A percentile compares a stretch with the other conserved stretches of the same genome.
phyloP scores from a whole-genome alignment of 2,113 vertebrate species.

The Cavia aperea region DNA sequence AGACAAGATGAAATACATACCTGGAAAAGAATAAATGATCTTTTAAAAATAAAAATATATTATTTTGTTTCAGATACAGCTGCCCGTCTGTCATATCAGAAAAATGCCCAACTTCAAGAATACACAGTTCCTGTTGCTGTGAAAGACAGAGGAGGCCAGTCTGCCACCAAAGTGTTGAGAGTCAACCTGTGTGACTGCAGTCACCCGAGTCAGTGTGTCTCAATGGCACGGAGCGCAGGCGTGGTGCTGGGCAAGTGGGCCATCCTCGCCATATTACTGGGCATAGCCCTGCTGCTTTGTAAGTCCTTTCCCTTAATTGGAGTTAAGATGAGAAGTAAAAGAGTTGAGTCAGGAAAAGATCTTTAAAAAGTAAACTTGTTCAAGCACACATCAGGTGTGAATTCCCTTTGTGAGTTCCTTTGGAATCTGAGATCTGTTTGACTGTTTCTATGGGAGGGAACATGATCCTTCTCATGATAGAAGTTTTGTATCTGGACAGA shows the following conservation, averaged over 20 bases:
- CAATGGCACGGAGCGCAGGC: fast-evolving
- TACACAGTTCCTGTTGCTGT: constrained; percentile 77
- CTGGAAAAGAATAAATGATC: neutral
- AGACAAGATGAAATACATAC: neutral
- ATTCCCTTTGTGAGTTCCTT: neutral
- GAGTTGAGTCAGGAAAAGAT: neutral
- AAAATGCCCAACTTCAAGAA: constrained; percentile 67
- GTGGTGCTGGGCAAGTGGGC: constrained; percentile 79
- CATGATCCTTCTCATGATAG: neutral
- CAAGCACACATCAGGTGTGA: neutral
- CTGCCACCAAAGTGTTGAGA: constrained; percentile 59
- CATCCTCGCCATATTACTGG: constrained; percentile 84
- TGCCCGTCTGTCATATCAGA: constrained; percentile 72
- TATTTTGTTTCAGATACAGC: constrained; percentile 75
- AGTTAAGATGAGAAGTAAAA: neutral
- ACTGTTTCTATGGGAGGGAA: neutral
- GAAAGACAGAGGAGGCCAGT: constrained; percentile 77
- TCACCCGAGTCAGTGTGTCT: constrained; percentile 68
- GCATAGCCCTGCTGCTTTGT: constrained; percentile 82
- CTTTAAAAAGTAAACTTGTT: neutral
- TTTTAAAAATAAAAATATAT: neutral
- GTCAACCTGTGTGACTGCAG: constrained; percentile 77
- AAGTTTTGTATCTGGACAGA: neutral
- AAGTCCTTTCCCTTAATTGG: constrained; percentile 69
- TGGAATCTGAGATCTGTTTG: neutral